phyloP scores from a whole-genome alignment of 2,888 invertebrate species.

The Drosophila sordidapex region DNA sequence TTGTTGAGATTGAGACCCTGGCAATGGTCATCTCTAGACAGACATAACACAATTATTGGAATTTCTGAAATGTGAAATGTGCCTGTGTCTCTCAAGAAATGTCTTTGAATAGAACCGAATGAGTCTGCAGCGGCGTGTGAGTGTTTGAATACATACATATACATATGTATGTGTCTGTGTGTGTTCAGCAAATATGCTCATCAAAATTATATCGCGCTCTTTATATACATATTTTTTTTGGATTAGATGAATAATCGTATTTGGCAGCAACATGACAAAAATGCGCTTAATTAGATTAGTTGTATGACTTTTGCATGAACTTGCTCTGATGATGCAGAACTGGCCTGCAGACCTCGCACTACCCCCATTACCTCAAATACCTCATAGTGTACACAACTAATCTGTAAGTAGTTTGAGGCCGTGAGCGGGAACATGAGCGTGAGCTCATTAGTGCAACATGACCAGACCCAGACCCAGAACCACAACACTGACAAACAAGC shows the following conservation, averaged over 20 bases:
- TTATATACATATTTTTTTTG: slow-evolving; percentile 39
- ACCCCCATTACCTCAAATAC: neutral
- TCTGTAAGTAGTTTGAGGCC: slow-evolving; percentile 2
- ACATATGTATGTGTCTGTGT: neutral
- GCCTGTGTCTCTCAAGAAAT: slow-evolving; percentile 28
- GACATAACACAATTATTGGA: slow-evolving; percentile 59
- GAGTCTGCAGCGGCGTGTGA: slow-evolving; percentile 34
- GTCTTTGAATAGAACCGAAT: slow-evolving; percentile 46
- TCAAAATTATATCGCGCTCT: slow-evolving; percentile 21
- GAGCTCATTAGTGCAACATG: slow-evolving; percentile 64
- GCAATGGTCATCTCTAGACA: slow-evolving; percentile 17
- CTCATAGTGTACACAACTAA: neutral
- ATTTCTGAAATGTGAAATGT: slow-evolving; percentile 50
- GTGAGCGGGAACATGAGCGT: slow-evolving; percentile 39
- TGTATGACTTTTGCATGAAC: slow-evolving; percentile 66
- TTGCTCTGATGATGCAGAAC: slow-evolving; percentile 62
- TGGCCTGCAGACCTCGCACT: neutral
- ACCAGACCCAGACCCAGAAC: slow-evolving; percentile 55
- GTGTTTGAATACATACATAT: neutral
- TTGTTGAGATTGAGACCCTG: neutral
- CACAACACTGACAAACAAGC: slow-evolving; percentile 18
- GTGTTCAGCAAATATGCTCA: slow-evolving; percentile 10
- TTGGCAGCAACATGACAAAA: slow-evolving; percentile 71
- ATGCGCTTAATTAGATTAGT: slow-evolving; percentile 78
- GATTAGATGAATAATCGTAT: slow-evolving; percentile 66